Conservation (phyloP, 1,140 invertebrate genomes). For the Plectrocnemia conspersa region DNA sequence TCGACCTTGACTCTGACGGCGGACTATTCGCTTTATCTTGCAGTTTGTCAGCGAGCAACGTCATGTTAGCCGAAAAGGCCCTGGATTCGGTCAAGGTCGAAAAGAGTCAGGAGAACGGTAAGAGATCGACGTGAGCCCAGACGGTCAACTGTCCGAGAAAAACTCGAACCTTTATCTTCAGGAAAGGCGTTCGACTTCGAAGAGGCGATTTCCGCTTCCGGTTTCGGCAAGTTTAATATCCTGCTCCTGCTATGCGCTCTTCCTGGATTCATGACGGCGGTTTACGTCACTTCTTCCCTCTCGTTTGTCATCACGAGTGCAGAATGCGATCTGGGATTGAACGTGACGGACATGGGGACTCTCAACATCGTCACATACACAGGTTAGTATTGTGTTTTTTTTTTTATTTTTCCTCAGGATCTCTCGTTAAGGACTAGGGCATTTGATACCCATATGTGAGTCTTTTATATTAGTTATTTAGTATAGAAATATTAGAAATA, state of each 20-base stretch:
- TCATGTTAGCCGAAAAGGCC: too few relatives aligned
- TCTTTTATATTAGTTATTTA: conserved; percentile 28
- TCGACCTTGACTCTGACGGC: too few relatives aligned
- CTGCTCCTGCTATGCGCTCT: conserved; percentile 57
- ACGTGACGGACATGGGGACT: conserved; percentile 61
- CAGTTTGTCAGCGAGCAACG: too few relatives aligned
- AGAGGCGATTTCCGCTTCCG: conserved; percentile 54
- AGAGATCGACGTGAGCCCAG: too few relatives aligned
- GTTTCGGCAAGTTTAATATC: conserved; percentile 64
- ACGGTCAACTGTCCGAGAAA: too few relatives aligned
- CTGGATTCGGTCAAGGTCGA: too few relatives aligned
- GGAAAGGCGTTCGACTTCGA: conserved; percentile 57
- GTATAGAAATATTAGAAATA: too few relatives aligned
- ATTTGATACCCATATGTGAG: neutral
- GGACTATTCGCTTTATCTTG: too few relatives aligned
- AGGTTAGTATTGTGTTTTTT: conserved; percentile 49
- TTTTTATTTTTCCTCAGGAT: too few relatives aligned
- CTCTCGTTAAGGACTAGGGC: too few relatives aligned
- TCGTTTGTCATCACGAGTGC: conserved; percentile 66
- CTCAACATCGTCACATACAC: conserved; percentile 62
- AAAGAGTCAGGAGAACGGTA: too few relatives aligned
- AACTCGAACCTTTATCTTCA: too few relatives aligned
- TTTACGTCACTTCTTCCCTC: conserved; percentile 58
- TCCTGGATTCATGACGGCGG: conserved; percentile 58
- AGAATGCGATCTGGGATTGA: conserved; percentile 64